These are phyloP conservation scores for Cantharis nigra DNA, from an alignment of 2,888 invertebrate species.

Conservation along the genomic window DNA sequence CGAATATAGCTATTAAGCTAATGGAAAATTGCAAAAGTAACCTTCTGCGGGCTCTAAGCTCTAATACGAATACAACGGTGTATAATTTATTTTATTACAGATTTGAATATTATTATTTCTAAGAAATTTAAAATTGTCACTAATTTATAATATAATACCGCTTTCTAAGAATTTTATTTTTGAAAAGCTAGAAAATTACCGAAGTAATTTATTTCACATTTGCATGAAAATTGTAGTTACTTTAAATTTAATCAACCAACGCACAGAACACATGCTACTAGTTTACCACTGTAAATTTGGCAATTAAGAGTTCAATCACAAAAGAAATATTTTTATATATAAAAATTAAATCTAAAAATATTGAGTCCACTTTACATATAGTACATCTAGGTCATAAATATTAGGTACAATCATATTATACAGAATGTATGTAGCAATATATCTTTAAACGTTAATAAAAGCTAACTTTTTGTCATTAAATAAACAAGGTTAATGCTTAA, in stretches of 20 bases:
- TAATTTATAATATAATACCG: neutral
- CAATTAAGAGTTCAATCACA: neutral
- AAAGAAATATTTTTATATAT: neutral
- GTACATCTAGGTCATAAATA: no score
- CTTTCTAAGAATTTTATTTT: neutral
- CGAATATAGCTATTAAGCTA: neutral
- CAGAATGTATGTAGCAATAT: no score
- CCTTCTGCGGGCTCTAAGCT: neutral
- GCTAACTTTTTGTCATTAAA: no score
- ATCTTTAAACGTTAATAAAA: no score
- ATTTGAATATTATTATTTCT: neutral
- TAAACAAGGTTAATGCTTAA: no score
- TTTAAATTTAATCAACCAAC: neutral
- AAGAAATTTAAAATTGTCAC: neutral
- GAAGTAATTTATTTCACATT: neutral
- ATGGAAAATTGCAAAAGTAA: neutral
- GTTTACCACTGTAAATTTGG: neutral
- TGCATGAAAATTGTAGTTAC: neutral
- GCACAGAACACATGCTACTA: neutral
- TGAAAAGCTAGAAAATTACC: neutral
- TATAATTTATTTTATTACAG: neutral
- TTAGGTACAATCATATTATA: no score
- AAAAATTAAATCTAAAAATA: neutral
- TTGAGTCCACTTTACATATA: no score
- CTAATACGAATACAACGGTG: neutral